Conservation (phyloP, 2,113 vertebrate species). For the Micronycteris hirsuta region DNA sequence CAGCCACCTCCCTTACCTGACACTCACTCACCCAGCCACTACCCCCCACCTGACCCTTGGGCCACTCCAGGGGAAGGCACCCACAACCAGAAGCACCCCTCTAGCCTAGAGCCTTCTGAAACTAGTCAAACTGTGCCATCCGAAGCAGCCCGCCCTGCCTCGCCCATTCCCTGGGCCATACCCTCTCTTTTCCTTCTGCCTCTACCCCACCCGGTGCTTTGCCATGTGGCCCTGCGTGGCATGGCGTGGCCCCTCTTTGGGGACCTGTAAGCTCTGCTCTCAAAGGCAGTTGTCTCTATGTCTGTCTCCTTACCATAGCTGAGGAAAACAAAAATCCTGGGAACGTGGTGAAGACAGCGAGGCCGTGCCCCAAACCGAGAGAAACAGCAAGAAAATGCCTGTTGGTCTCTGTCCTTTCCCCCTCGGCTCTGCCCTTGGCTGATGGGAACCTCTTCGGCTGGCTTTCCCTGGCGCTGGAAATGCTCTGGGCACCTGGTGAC, state of each 20-base stretch:
- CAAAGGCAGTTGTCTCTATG: not conserved
- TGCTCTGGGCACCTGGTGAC: not conserved
- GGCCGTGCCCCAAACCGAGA: not conserved
- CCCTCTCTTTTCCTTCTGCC: too few species aligned
- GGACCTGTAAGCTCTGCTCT: not conserved
- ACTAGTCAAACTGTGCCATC: not conserved
- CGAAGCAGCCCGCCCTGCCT: not conserved
- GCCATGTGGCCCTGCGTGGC: not conserved
- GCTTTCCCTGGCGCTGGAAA: not conserved
- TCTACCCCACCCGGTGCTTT: not conserved
- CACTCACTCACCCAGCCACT: rapidly evolving
- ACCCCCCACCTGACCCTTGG: too few species aligned
- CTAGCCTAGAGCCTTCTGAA: not conserved
- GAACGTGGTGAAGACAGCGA: not conserved
- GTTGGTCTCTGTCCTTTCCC: not conserved
- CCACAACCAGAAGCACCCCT: too few species aligned
- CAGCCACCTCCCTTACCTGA: not conserved
- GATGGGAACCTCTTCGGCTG: not conserved
- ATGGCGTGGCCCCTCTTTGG: rapidly evolving
- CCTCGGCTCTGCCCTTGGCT: not conserved
- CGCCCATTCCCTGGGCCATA: not conserved
- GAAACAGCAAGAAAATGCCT: not conserved
- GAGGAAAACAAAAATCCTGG: not conserved
- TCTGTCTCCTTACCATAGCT: not conserved
- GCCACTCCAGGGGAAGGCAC: too few species aligned